Evolutionary conservation across 1,140 invertebrate species (phyloP).

Genomic region (Rhynchophorus ferrugineus): DNA sequence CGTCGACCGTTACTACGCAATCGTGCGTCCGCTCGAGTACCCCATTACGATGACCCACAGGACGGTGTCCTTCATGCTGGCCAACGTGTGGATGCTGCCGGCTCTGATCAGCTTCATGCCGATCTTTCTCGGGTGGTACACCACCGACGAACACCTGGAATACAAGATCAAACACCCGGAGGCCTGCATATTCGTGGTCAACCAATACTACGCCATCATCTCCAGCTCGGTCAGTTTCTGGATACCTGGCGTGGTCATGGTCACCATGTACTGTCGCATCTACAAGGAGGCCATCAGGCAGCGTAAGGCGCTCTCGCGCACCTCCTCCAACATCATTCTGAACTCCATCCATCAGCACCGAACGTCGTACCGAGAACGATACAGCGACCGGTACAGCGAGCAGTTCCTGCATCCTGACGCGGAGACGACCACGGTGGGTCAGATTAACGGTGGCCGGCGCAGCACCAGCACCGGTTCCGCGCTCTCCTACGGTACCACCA

Average conservation of each 20-base stretch:
- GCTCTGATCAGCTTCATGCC: constrained; percentile 92
- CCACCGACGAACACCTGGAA: constrained; percentile 67
- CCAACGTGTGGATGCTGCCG: constrained; percentile 84
- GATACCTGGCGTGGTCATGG: constrained; percentile 92
- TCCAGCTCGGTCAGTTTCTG: constrained; percentile 91
- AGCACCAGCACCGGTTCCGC: constrained; percentile 39
- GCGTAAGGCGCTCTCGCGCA: constrained; percentile 72
- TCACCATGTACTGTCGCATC: constrained; percentile 84
- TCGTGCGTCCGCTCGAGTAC: constrained; percentile 81
- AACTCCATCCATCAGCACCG: constrained; percentile 75
- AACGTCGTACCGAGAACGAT: constrained; percentile 51
- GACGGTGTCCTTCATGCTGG: constrained; percentile 74
- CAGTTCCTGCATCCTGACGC: constrained; percentile 60
- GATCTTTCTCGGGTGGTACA: constrained; percentile 90
- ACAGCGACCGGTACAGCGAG: constrained; percentile 59
- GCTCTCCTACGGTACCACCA: constrained; percentile 37
- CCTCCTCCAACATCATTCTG: constrained; percentile 72
- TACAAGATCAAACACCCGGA: constrained; percentile 62
- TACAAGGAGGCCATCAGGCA: constrained; percentile 86
- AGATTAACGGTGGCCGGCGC: constrained; percentile 41
- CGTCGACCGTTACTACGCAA: constrained; percentile 87
- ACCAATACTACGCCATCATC: constrained; percentile 81
- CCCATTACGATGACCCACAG: constrained; percentile 78
- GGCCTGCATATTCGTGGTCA: constrained; percentile 80
- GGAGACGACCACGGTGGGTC: constrained; percentile 40